Conservation (phyloP, 2,888 invertebrate genomes). For the Cryptus viduatorius region DNA sequence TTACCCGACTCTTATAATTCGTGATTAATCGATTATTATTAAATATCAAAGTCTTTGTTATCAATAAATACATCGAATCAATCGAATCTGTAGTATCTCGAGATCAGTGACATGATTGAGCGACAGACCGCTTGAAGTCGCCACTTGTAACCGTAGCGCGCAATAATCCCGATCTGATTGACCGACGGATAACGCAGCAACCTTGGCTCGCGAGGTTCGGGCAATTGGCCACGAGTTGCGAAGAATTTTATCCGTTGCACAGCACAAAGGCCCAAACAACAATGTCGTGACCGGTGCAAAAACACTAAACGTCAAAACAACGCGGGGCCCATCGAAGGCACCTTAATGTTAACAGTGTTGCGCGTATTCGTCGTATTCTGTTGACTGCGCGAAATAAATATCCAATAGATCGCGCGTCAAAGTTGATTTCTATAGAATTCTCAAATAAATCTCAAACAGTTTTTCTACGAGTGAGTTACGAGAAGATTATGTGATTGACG, state of each 20-base stretch:
- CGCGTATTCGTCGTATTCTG: not conserved
- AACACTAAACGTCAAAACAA: slow-evolving; percentile 70
- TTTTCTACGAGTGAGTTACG: not conserved
- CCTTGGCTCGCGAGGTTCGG: not conserved
- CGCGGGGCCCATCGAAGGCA: slow-evolving; percentile 5
- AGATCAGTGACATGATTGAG: not conserved
- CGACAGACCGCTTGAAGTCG: not conserved
- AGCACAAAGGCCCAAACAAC: slow-evolving; percentile 51
- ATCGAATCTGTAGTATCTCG: slow-evolving; percentile 6
- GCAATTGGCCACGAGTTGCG: not conserved
- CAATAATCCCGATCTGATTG: not conserved
- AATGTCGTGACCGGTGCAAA: slow-evolving; percentile 56
- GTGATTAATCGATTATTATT: too few relatives aligned
- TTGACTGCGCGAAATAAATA: not conserved
- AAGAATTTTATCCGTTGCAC: slow-evolving; percentile 25
- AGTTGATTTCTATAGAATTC: not conserved
- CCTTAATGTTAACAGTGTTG: slow-evolving; percentile 20
- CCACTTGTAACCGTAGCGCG: slow-evolving; percentile 4
- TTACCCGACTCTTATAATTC: too few relatives aligned
- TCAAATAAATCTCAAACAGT: not conserved
- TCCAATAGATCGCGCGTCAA: not conserved
- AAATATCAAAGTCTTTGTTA: not conserved
- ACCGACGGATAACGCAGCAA: slow-evolving; percentile 18
- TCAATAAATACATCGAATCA: not conserved
- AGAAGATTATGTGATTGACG: slow-evolving; percentile 41